These are phyloP conservation scores for Astyanax mexicanus DNA, from an alignment of 2,797 vertebrate genomes.

Conservation along the genomic window DNA sequence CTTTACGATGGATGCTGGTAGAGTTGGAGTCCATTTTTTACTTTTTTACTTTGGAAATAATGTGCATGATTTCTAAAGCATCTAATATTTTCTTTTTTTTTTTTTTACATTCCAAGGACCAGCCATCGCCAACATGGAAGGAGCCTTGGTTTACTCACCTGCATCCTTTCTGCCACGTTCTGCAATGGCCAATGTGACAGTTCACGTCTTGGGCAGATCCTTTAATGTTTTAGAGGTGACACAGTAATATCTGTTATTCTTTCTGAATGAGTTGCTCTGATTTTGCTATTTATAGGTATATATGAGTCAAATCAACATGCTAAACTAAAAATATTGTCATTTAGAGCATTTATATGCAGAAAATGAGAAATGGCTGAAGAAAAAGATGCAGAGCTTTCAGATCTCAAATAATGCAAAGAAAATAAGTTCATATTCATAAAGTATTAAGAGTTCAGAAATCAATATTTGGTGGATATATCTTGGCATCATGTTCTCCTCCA, in stretches of 20 bases:
- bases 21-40: background rate
- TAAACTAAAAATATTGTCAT: too few species aligned
- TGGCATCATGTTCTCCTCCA: too few species aligned
- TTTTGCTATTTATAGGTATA: too few species aligned
- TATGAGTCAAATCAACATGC: too few species aligned
- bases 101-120: conserved; percentile 75
- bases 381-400: too few species aligned
- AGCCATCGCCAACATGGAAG: conserved; percentile 83
- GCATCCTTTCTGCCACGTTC: conserved; percentile 86
- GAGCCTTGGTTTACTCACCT: conserved; percentile 84
- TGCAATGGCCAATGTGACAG: conserved; percentile 79
- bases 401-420: too few species aligned
- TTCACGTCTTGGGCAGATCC: conserved; percentile 80
- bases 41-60: background rate
- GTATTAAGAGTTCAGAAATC: too few species aligned
- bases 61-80: background rate
- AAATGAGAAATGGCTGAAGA: too few species aligned
- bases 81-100: conserved; percentile 26
- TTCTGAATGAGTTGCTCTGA: too few species aligned
- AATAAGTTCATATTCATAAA: too few species aligned
- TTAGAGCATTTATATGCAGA: too few species aligned
- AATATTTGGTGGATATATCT: too few species aligned
- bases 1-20: conserved; percentile 81
- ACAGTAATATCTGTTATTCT: conserved; percentile 17
- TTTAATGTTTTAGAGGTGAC: conserved; percentile 87